phyloP scores from a whole-genome alignment of 2,797 vertebrate genomes.

The Anableps anableps region DNA sequence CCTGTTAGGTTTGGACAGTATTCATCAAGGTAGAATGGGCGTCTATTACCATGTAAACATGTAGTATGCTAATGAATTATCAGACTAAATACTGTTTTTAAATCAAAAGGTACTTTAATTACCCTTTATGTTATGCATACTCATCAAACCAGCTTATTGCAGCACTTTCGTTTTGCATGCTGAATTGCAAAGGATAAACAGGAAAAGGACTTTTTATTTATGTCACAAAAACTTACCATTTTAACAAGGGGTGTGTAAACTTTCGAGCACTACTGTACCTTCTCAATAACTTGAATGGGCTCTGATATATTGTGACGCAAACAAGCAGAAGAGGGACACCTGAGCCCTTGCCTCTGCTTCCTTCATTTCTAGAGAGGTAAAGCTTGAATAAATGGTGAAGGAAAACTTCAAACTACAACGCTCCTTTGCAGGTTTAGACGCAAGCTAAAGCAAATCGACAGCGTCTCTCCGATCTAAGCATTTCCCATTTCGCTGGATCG shows the following conservation, averaged over 20 bases:
- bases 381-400: not conserved
- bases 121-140: too few species aligned
- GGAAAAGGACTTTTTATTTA: not conserved
- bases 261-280: not conserved
- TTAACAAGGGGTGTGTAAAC: not conserved
- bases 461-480: not conserved
- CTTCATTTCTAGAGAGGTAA: not conserved
- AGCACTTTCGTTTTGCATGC: not conserved
- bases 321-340: not conserved
- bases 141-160: not conserved
- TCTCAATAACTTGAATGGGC: not conserved
- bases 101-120: too few species aligned
- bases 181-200: not conserved
- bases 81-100: too few species aligned
- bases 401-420: not conserved
- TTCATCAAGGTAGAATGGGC: too few species aligned
- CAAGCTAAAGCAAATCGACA: not conserved
- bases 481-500: slow-evolving; percentile 6
- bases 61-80: too few species aligned
- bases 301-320: not conserved
- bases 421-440: not conserved
- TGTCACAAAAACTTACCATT: not conserved
- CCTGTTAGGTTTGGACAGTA: too few species aligned
- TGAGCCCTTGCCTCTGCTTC: not conserved
- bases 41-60: too few species aligned